These are phyloP conservation scores for Phataginus tricuspis DNA, from an alignment of 2,797 vertebrate genomes.

Conservation along the genomic window DNA sequence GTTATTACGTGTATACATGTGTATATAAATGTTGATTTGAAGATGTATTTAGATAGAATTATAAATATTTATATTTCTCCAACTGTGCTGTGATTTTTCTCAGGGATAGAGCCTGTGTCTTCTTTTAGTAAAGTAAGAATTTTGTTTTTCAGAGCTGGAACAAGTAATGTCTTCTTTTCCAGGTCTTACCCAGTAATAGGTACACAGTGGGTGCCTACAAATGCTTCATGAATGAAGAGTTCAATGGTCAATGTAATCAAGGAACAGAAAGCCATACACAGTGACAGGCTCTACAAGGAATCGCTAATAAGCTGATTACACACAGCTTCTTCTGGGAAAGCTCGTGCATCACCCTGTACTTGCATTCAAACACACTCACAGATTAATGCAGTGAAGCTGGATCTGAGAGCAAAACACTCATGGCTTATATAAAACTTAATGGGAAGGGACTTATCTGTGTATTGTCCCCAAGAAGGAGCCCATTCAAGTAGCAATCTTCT, in stretches of 20 bases:
- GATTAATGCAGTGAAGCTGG: neutral
- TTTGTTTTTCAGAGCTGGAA: constrained; percentile 60
- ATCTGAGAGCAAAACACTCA: neutral
- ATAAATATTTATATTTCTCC: constrained; percentile 66
- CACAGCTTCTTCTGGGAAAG: neutral
- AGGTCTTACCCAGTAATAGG: constrained; percentile 10
- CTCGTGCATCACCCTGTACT: neutral
- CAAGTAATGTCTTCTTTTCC: constrained; percentile 44
- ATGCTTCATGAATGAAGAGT: neutral
- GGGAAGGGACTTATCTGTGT: constrained; percentile 1
- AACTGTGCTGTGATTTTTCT: constrained; percentile 64
- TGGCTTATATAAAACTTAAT: neutral
- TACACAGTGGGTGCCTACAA: neutral
- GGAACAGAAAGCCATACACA: neutral
- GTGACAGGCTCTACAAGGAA: neutral
- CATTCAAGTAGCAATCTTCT: neutral
- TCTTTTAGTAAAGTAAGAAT: constrained; percentile 55
- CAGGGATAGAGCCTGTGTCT: constrained; percentile 35
- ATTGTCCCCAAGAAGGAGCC: neutral
- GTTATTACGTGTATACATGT: constrained; percentile 10
- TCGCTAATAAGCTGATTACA: neutral
- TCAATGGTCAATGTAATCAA: neutral
- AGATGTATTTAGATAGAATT: constrained; percentile 65
- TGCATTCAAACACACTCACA: neutral
- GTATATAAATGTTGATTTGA: constrained; percentile 49